Percentiles rank a stretch among this genome's conserved stretches.
Evolutionary conservation across 2,888 invertebrate species (phyloP).

Genomic region (Phasia obesa): DNA sequence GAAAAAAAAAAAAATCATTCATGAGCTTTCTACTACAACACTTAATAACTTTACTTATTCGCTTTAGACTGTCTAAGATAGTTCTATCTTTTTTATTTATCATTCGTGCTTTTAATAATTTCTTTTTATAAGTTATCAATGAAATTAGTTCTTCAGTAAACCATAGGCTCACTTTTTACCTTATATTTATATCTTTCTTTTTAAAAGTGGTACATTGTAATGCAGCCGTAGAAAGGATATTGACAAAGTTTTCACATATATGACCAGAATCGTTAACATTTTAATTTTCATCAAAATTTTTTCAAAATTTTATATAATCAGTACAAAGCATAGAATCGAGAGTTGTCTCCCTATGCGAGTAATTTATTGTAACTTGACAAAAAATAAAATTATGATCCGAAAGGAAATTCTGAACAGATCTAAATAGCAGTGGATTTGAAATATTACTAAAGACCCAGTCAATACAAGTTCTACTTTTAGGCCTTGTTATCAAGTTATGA

Average conservation of each 20-base stretch:
- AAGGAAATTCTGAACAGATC: not conserved
- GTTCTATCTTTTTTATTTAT: not conserved
- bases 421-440: not conserved
- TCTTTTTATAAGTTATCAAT: not conserved
- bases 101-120: slow-evolving; percentile 9
- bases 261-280: not conserved
- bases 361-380: not conserved
- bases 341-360: too few relatives aligned
- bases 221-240: not conserved
- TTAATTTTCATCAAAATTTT: too few relatives aligned
- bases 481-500: not conserved
- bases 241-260: not conserved
- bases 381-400: slow-evolving; percentile 6
- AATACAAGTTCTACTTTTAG: not conserved
- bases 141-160: too few relatives aligned
- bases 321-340: too few relatives aligned
- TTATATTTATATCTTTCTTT: slow-evolving; percentile 3
- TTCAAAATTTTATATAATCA: too few relatives aligned
- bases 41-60: not conserved
- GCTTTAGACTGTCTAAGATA: not conserved
- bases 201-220: not conserved
- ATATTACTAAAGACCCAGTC: not conserved
- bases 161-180: too few relatives aligned
- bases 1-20: not conserved
- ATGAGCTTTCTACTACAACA: not conserved